Conservation (phyloP, 2,888 invertebrate species). For the Dolomedes plantarius region DNA sequence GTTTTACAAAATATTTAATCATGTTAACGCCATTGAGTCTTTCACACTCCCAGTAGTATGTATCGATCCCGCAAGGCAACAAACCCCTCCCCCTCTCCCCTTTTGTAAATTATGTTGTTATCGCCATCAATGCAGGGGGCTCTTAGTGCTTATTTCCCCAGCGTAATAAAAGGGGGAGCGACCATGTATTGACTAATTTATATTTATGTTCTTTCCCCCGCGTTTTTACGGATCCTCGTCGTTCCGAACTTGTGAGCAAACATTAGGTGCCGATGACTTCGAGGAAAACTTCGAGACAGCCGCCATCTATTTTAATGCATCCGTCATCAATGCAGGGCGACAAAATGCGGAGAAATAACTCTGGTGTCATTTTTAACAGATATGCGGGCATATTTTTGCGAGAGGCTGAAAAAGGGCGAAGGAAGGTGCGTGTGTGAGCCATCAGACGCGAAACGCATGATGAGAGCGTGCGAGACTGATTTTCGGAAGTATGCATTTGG, state of each 20-base stretch:
- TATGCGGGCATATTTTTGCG: not conserved
- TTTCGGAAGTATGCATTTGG: too few species aligned
- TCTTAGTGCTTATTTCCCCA: slow-evolving; percentile 1
- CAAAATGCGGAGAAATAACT: not conserved
- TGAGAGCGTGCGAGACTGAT: too few species aligned
- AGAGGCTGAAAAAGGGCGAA: not conserved
- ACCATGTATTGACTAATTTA: slow-evolving; percentile 2
- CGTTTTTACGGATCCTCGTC: not conserved
- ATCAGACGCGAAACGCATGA: too few species aligned
- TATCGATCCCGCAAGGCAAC: not conserved
- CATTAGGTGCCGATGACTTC: not conserved
- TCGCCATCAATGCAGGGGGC: not conserved
- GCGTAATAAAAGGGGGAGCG: not conserved
- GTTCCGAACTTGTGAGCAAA: not conserved
- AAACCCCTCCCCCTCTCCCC: not conserved
- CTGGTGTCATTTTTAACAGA: not conserved
- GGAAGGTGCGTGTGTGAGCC: too few species aligned
- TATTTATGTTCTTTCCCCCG: not conserved
- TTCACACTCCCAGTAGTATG: not conserved
- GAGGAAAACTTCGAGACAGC: not conserved
- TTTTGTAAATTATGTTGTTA: slow-evolving; percentile 8
- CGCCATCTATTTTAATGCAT: slow-evolving; percentile 5
- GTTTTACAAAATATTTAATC: not conserved
- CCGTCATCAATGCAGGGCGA: not conserved
- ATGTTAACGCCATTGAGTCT: not conserved